Percentiles rank a stretch among this genome's conserved stretches.
Conservation (phyloP, 2,797 vertebrate genomes). For the Takifugu rubripes region DNA sequence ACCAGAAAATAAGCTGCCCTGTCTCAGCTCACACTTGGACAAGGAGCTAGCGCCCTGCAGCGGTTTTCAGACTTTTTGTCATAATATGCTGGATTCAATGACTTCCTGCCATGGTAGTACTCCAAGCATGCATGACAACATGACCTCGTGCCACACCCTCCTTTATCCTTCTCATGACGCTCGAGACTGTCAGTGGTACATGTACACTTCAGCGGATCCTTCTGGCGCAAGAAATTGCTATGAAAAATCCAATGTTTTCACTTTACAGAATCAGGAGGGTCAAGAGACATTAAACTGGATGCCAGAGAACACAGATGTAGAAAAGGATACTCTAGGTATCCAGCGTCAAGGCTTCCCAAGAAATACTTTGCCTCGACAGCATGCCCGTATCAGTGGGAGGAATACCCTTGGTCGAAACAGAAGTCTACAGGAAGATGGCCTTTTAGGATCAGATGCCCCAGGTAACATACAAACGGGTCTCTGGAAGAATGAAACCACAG, state of each 20-base stretch:
- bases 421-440: slow-evolving; percentile 81
- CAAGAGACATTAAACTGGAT: slow-evolving; percentile 72
- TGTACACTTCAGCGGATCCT: slow-evolving; percentile 76
- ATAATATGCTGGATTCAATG: slow-evolving; percentile 65
- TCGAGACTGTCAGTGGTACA: slow-evolving; percentile 68
- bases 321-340: slow-evolving; percentile 72
- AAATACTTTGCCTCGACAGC: slow-evolving; percentile 76
- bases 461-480: slow-evolving; percentile 93
- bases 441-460: slow-evolving; percentile 82
- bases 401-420: slow-evolving; percentile 78
- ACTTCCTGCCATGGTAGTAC: slow-evolving; percentile 50
- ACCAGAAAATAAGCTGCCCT: slow-evolving; percentile 66
- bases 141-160: slow-evolving; percentile 54
- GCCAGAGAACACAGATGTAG: slow-evolving; percentile 71
- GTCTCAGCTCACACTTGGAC: slow-evolving; percentile 58
- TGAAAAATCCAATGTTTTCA: slow-evolving; percentile 75
- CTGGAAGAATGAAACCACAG: slow-evolving; percentile 97
- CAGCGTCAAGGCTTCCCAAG: slow-evolving; percentile 59
- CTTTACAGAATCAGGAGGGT: slow-evolving; percentile 62
- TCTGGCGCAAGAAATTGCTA: slow-evolving; percentile 78
- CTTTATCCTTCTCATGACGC: slow-evolving; percentile 52
- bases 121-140: slow-evolving; percentile 59
- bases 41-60: slow-evolving; percentile 52
- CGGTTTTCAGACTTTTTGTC: slow-evolving; percentile 62
- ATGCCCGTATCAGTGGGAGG: slow-evolving; percentile 67